Conservation (phyloP, 2,888 invertebrate species). For the Heliconius cydno region DNA sequence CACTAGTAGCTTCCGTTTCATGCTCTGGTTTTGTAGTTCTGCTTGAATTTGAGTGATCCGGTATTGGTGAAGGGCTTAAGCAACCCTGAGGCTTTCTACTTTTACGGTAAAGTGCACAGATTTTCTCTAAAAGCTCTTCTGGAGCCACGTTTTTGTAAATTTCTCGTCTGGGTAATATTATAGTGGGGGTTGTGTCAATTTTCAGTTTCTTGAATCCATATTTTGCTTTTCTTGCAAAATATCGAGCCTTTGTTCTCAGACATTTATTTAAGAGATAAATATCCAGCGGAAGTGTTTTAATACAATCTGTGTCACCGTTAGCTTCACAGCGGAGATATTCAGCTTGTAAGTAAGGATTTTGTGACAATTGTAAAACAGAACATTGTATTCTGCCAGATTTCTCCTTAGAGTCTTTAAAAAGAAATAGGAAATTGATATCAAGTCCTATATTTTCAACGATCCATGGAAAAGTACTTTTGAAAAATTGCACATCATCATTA, state of each 20-base stretch:
- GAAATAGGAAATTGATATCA: slow-evolving; percentile 49
- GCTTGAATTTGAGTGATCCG: not conserved
- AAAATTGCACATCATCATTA: slow-evolving; percentile 51
- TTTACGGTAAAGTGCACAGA: slow-evolving; percentile 41
- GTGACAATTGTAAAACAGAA: slow-evolving; percentile 48
- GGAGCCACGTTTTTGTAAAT: slow-evolving; percentile 35
- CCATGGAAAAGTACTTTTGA: slow-evolving; percentile 53
- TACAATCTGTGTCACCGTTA: slow-evolving; percentile 42
- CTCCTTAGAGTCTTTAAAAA: slow-evolving; percentile 50
- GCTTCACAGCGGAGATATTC: slow-evolving; percentile 47
- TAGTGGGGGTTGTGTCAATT: slow-evolving; percentile 44
- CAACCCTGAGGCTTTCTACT: slow-evolving; percentile 43
- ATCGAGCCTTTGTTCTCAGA: slow-evolving; percentile 37
- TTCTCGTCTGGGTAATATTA: slow-evolving; percentile 43
- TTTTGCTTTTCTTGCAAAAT: slow-evolving; percentile 41
- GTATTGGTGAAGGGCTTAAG: slow-evolving; percentile 36
- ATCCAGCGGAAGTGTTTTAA: slow-evolving; percentile 41
- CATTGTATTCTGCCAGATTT: slow-evolving; percentile 50
- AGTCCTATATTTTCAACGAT: slow-evolving; percentile 53
- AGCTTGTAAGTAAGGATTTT: slow-evolving; percentile 47
- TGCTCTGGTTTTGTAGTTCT: not conserved
- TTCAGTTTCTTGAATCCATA: slow-evolving; percentile 42
- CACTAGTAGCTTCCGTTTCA: not conserved
- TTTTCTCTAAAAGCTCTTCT: slow-evolving; percentile 42
- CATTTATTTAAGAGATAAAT: slow-evolving; percentile 41